phyloP scores from a whole-genome alignment of 92 coral and sea anemone species.

The Palythoa caribaeorum region DNA sequence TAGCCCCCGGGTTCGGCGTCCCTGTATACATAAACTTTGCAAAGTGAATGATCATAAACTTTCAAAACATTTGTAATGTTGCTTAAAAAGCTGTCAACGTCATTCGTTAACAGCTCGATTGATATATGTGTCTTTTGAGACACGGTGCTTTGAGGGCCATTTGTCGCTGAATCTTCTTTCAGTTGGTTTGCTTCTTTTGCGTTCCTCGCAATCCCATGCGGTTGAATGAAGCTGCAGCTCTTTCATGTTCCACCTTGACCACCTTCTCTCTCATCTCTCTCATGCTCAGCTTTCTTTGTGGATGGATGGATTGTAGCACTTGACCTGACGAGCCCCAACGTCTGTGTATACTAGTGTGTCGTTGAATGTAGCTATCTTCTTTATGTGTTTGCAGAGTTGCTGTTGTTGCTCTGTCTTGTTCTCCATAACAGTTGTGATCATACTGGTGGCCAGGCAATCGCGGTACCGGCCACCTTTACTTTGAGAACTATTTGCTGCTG shows the following conservation, averaged over 20 bases:
- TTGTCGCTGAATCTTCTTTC: not conserved
- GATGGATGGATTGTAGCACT: slow-evolving; percentile 48
- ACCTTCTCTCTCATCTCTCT: slow-evolving; percentile 55
- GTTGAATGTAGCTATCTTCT: slow-evolving; percentile 42
- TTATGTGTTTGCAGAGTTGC: slow-evolving; percentile 45
- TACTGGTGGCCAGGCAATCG: slow-evolving; percentile 23
- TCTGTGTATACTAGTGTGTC: slow-evolving; percentile 56
- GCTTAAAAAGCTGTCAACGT: not conserved
- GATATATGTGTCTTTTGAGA: no score
- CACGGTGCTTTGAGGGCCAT: not conserved
- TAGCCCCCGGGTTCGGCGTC: no score
- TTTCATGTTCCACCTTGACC: slow-evolving; percentile 52
- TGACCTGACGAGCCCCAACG: slow-evolving; percentile 45
- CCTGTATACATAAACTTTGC: no score
- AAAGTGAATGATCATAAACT: no score
- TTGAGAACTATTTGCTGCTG: slow-evolving; percentile 48
- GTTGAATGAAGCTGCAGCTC: slow-evolving; percentile 55
- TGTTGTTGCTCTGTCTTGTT: slow-evolving; percentile 47
- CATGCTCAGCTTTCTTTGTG: slow-evolving; percentile 44
- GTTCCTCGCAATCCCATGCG: slow-evolving; percentile 40
- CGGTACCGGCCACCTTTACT: slow-evolving; percentile 64
- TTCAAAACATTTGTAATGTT: no score
- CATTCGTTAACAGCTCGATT: no score
- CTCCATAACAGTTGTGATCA: slow-evolving; percentile 20
- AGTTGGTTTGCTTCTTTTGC: not conserved